Conservation (phyloP, 2,797 vertebrate genomes). For the Erithacus rubecula region DNA sequence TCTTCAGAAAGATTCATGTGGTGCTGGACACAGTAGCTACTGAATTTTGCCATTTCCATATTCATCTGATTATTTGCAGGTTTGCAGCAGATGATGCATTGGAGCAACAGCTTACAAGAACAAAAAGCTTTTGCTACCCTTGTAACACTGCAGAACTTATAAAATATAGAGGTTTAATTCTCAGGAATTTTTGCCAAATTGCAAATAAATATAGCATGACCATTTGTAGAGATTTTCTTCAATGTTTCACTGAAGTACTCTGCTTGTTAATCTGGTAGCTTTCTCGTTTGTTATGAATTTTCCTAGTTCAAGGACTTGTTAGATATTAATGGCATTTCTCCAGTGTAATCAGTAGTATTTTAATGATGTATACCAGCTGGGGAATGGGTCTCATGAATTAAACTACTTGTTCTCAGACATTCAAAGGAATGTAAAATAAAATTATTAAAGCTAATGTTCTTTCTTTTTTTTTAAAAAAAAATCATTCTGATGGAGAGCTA, state of each 20-base stretch:
- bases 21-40: not conserved
- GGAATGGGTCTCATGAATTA: not conserved
- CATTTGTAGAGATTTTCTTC: not conserved
- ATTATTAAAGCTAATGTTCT: not conserved
- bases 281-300: conserved; percentile 30
- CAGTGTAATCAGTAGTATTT: not conserved
- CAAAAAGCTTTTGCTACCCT: not conserved
- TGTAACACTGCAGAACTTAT: not conserved
- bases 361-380: not conserved
- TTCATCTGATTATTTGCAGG: not conserved
- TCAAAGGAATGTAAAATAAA: not conserved
- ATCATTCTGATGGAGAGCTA: not conserved
- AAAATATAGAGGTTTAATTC: not conserved
- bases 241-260: not conserved
- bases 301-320: not conserved
- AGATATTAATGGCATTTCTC: not conserved
- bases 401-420: not conserved
- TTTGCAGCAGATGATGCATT: not conserved
- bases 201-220: not conserved
- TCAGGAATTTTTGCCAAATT: not conserved
- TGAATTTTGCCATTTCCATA: not conserved
- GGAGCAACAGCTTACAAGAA: not conserved
- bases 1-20: not conserved
- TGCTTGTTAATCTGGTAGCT: not conserved
- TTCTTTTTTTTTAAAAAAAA: not conserved